A percentile compares a stretch with the other conserved stretches of the same genome.
Conservation (phyloP, 2,797 vertebrate species). For the Salmo trutta region DNA sequence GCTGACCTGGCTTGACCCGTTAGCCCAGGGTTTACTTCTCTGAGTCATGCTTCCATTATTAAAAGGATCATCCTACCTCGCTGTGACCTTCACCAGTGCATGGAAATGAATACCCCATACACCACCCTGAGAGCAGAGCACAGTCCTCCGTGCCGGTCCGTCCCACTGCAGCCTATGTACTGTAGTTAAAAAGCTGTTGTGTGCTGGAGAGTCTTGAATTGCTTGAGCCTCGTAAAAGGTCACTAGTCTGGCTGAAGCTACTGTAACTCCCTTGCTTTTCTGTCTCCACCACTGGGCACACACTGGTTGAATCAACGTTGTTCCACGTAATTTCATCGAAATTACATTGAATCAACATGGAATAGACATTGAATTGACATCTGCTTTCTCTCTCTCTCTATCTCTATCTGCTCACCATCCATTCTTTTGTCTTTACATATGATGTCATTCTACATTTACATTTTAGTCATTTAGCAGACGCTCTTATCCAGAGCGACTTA, state of each 20-base stretch:
- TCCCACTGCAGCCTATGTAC: conserved; percentile 16
- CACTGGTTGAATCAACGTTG: too few relatives aligned
- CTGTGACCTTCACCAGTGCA: conserved; percentile 49
- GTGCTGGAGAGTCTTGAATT: not conserved
- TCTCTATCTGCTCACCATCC: not conserved
- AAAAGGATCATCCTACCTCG: conserved; percentile 46
- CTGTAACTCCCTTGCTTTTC: not conserved
- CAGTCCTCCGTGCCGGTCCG: conserved; percentile 27
- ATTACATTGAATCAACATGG: too few relatives aligned
- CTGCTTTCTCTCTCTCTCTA: not conserved
- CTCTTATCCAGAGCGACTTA: too few relatives aligned
- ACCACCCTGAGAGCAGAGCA: conserved; percentile 12
- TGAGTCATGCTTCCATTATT: conserved; percentile 54
- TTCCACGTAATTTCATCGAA: too few relatives aligned
- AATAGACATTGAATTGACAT: too few relatives aligned
- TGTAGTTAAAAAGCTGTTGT: conserved; percentile 9
- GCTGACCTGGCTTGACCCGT: conserved; percentile 22
- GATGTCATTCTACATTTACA: too few relatives aligned
- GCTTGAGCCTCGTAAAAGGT: not conserved
- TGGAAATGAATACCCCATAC: conserved; percentile 44
- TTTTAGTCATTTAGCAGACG: too few relatives aligned
- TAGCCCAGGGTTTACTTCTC: conserved; percentile 10
- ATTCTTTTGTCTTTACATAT: too few relatives aligned
- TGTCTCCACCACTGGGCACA: not conserved
- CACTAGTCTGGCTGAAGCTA: not conserved